Base-by-base conservation (phyloP, 2,797 vertebrate genomes). In the Gymnocypris eckloni region DNA sequence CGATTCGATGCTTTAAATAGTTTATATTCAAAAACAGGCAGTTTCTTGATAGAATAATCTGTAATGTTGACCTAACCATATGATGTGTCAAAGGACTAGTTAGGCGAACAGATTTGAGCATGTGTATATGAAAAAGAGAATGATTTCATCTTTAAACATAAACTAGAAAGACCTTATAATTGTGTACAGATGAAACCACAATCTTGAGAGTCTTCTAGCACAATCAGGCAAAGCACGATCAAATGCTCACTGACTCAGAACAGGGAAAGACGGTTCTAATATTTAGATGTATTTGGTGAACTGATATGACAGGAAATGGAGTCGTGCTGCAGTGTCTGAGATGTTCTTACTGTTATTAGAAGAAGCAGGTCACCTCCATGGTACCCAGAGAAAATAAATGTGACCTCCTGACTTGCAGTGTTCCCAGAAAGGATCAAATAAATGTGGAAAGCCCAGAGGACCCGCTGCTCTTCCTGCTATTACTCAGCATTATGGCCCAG, bases 381-480 rank as follows among this genome's bases (percentile, higher is more conserved):
- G 69, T 37, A 72, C 81, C 81, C 76, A 86, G 71, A 88, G 66
- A 79, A 87, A 86, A 86, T 70, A 77, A 86, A 69, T 84, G 15
- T 64, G 71, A 86, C 79, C 80, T 86, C 64, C 28, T 84, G 84
- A 84, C 77, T 84, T 67, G 41, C 52, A 41, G 43, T 64, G 41
- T 80, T 84, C 61, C 45, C 70, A 50, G 61, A 43, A 4, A 75
- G 79, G 67, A 77, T 78, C 50, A 83, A 83, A 88, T 86, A 84
- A 84, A 87, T 72, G 64, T 84, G 79, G 43, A 67, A 77, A 79
- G 72, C 33, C 50, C 52, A 37, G 33, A 84, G 81, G 82, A 84
- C 45, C 50, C 28, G 11, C 66, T 70, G 43, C 67, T 85, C 66
- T 85, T 85, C 78, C 85, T 82, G 87, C 72, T 59, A 61, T 76